Conservation (phyloP, 1,140 invertebrate species). For the Gonioctena quinquepunctata region DNA sequence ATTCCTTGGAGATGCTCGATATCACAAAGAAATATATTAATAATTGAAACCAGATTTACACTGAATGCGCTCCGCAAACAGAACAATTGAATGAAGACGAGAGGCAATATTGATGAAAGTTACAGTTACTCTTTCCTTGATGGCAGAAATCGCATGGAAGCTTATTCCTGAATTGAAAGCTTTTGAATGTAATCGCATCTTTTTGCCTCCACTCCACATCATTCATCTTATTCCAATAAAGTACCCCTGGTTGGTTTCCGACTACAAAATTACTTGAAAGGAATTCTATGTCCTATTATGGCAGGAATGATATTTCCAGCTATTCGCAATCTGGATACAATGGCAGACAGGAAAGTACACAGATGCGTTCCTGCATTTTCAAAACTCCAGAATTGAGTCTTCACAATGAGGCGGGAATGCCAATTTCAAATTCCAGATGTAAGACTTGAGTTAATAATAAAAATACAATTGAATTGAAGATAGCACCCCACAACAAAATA, state of each 20-base stretch:
- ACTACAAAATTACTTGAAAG: neutral
- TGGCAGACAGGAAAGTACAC: neutral
- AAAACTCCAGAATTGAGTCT: too few species aligned
- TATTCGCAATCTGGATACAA: neutral
- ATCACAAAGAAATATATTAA: too few species aligned
- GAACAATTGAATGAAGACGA: neutral
- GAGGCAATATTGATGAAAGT: neutral
- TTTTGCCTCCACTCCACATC: neutral
- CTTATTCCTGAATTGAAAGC: neutral
- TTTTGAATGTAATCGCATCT: neutral
- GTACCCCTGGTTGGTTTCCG: neutral
- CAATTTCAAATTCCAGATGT: too few species aligned
- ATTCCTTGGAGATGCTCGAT: too few species aligned
- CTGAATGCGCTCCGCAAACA: too few species aligned
- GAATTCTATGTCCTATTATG: neutral
- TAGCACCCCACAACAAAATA: too few species aligned
- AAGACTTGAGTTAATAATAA: too few species aligned
- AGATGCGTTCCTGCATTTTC: neutral
- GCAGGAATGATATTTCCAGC: neutral
- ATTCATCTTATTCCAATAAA: neutral
- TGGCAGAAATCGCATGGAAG: neutral
- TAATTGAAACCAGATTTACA: too few species aligned
- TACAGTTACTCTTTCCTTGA: neutral
- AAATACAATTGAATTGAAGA: too few species aligned
- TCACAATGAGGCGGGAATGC: too few species aligned